Conservation (phyloP, 2,113 vertebrate genomes). For the Pangasianodon hypophthalmus region DNA sequence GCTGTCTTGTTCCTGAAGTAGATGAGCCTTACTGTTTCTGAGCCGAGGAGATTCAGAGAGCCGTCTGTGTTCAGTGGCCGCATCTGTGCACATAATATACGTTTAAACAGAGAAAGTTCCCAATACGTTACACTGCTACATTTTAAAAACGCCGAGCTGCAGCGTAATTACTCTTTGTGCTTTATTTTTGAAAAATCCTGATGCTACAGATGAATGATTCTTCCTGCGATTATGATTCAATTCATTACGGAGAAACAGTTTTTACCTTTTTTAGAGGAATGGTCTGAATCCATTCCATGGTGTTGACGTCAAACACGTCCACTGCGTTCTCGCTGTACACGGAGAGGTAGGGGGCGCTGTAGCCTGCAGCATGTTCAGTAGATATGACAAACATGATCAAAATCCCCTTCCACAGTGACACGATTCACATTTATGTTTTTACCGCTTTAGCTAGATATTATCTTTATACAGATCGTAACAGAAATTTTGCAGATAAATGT, state of each 20-base stretch:
- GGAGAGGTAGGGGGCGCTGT: conserved; percentile 96
- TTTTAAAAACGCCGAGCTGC: not conserved
- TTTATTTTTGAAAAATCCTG: not conserved
- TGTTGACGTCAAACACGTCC: conserved; percentile 95
- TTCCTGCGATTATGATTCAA: not conserved
- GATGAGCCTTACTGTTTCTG: conserved; percentile 93
- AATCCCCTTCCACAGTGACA: not conserved
- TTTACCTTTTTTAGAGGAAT: conserved; percentile 97
- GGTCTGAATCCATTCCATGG: conserved; percentile 99
- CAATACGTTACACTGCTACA: not conserved
- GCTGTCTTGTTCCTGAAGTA: conserved; percentile 99
- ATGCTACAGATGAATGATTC: not conserved
- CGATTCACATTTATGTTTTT: not conserved
- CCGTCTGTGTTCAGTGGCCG: conserved; percentile 93
- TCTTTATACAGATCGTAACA: not conserved
- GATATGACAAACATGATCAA: not conserved
- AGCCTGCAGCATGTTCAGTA: conserved; percentile 75
- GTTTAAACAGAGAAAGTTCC: not conserved
- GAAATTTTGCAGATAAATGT: too few species aligned
- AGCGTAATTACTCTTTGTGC: too few species aligned
- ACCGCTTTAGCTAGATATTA: not conserved
- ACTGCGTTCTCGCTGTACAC: conserved; percentile 98
- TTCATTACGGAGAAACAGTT: not conserved
- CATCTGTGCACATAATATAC: conserved; percentile 74
- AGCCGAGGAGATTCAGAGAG: conserved; percentile 91